These are phyloP conservation scores for Holacanthus passer DNA, from an alignment of 2,113 vertebrate genomes.

Conservation along the genomic window DNA sequence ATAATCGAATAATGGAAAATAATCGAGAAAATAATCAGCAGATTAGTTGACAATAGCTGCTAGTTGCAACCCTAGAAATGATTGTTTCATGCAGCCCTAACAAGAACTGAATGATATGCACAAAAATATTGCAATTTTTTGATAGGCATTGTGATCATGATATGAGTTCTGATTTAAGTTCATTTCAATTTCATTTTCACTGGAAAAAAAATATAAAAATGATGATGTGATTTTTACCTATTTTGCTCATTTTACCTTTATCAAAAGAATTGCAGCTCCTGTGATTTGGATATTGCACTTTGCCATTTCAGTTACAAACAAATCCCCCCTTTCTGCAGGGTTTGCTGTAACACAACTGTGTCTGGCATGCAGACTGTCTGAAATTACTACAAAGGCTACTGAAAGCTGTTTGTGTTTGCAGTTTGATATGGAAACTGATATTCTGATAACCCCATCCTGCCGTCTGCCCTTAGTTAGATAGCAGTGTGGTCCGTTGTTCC, in stretches of 20 bases:
- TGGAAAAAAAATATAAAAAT: too few relatives aligned
- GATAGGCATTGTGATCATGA: too few relatives aligned
- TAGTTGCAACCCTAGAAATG: neutral
- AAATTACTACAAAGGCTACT: conserved; percentile 38
- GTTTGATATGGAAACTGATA: conserved; percentile 56
- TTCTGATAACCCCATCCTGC: conserved; percentile 50
- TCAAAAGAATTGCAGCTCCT: too few relatives aligned
- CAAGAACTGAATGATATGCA: too few relatives aligned
- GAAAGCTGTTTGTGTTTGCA: conserved; percentile 55
- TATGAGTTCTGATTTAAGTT: too few relatives aligned
- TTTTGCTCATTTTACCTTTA: too few relatives aligned
- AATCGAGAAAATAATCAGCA: neutral
- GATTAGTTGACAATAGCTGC: neutral
- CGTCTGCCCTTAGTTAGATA: conserved; percentile 40
- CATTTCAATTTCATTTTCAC: too few relatives aligned
- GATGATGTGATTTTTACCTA: too few relatives aligned
- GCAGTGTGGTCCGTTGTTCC: conserved; percentile 26
- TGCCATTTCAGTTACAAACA: conserved; percentile 14
- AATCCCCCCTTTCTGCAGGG: neutral
- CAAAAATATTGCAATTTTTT: too few relatives aligned
- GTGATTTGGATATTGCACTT: too few relatives aligned
- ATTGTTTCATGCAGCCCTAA: neutral
- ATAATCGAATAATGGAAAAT: neutral
- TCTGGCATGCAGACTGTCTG: conserved; percentile 1
- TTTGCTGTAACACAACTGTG: conserved; percentile 1